These are phyloP conservation scores for Leptopilina drosophilae DNA, from an alignment of 2,888 invertebrate genomes.

Conservation along the genomic window DNA sequence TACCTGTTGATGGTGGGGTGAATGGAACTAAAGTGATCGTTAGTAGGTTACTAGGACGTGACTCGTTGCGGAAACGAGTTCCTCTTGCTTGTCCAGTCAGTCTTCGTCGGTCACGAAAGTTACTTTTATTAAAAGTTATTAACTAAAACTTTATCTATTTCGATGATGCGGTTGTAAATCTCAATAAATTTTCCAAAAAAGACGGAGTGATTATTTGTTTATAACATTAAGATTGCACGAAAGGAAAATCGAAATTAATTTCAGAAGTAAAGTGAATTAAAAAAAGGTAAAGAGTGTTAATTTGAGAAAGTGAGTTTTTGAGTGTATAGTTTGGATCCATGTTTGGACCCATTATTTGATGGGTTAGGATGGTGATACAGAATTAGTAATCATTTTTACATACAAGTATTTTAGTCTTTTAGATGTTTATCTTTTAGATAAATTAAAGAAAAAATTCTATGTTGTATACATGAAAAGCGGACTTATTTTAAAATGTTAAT, in stretches of 20 bases:
- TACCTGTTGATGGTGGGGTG: slow-evolving; percentile 53
- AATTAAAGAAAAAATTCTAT: too few species aligned
- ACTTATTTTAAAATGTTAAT: too few species aligned
- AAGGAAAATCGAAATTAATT: background rate
- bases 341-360: background rate
- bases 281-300: slow-evolving; percentile 37
- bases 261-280: slow-evolving; percentile 16
- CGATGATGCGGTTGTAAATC: slow-evolving; percentile 64
- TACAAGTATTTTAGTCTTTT: background rate
- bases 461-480: too few species aligned
- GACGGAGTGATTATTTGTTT: background rate
- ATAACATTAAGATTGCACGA: background rate
- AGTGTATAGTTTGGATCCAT: too few species aligned
- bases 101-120: slow-evolving; percentile 74
- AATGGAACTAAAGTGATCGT: slow-evolving; percentile 65
- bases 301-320: slow-evolving; percentile 36
- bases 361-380: background rate
- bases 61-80: slow-evolving; percentile 73
- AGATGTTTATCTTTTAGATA: too few species aligned
- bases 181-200: background rate
- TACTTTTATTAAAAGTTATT: slow-evolving; percentile 66
- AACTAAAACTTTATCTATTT: slow-evolving; percentile 56
- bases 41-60: slow-evolving; percentile 77
- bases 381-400: background rate
- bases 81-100: slow-evolving; percentile 75